Evolutionary conservation across 2,888 invertebrate species (phyloP), one percentile per base, ranked within the genome.

Genomic region (Capitulum mitella): DNA sequence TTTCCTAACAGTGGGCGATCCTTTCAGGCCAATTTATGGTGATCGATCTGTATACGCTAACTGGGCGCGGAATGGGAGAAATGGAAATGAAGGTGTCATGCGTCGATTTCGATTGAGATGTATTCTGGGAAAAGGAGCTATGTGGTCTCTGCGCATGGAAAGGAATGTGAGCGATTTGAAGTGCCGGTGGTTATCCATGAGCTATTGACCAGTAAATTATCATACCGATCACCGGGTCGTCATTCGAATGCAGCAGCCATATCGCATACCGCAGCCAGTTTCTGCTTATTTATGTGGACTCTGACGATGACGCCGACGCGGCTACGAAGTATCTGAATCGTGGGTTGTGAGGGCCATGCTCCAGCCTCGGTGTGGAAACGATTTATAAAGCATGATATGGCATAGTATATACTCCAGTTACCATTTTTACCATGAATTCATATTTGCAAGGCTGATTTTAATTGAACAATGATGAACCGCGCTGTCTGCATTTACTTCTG

Each of bases 71-170:
- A 64, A 70, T 70, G 26, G 70, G 6, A 1, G 32, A 26, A 64
- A 22, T 70, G 26, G 40, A 70, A 70, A 40, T 29, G 70, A 6
- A 70, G 40, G 40, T 26, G 70, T 40, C 70, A 19, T 26, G 40
- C 70, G 70, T 12, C 70, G 26, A 37, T 37, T 70, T 37, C 37
- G 22, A 70, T 70, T 70, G 70, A 70, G 70, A 70, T 40, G 40
- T 70, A 70, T 70, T 37, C 29, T 70, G 70, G 70, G 70, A 70
- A 40, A 22, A 3, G 37, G 40, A 70, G 14, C 40, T 5, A 32
- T 19, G 19, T 64, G 19, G 64, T 14, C 19, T 6, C 19, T 14
- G 16, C 64, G 19, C 14, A 64, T 19, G 64, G 34, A 22, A 16
- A 34, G 64, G 64, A 64, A 64, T 64, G 64, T 34, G 10, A 64